phyloP scores from a whole-genome alignment of 2,888 invertebrate genomes.

The Operophtera brumata region DNA sequence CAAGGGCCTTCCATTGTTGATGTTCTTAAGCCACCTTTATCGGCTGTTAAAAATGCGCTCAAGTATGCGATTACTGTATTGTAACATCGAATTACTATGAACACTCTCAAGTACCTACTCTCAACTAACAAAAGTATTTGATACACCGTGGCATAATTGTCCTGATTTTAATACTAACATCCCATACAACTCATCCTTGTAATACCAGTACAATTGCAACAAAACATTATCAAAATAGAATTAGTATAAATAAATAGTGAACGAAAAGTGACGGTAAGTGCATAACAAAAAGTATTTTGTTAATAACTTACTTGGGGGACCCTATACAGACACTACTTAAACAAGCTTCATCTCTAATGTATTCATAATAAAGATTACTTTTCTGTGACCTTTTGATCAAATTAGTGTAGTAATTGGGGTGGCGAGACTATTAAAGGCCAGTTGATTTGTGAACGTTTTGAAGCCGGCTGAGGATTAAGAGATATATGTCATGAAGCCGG shows the following conservation, averaged over 20 bases:
- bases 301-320: constrained; percentile 32
- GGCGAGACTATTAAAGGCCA: constrained; percentile 26
- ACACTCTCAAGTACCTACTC: constrained; percentile 9
- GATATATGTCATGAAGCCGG: constrained; percentile 55
- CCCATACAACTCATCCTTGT: constrained; percentile 36
- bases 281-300: constrained; percentile 60
- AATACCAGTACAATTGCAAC: constrained; percentile 35
- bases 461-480: constrained; percentile 50
- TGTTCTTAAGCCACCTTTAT: neutral
- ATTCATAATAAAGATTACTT: neutral
- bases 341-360: constrained; percentile 1
- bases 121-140: constrained; percentile 8
- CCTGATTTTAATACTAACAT: constrained; percentile 31
- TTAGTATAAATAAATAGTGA: constrained; percentile 70
- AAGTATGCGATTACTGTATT: neutral
- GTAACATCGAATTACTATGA: constrained; percentile 12
- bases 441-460: constrained; percentile 31
- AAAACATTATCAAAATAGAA: constrained; percentile 66
- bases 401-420: constrained; percentile 32
- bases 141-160: constrained; percentile 18
- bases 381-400: constrained; percentile 8
- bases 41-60: neutral
- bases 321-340: constrained; percentile 12
- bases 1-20: neutral
- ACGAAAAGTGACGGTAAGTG: constrained; percentile 69